Percentiles rank a stretch among this genome's conserved stretches.
Evolutionary conservation across 2,888 invertebrate species (phyloP).

Genomic region (Zaprionus obscuricornis): DNA sequence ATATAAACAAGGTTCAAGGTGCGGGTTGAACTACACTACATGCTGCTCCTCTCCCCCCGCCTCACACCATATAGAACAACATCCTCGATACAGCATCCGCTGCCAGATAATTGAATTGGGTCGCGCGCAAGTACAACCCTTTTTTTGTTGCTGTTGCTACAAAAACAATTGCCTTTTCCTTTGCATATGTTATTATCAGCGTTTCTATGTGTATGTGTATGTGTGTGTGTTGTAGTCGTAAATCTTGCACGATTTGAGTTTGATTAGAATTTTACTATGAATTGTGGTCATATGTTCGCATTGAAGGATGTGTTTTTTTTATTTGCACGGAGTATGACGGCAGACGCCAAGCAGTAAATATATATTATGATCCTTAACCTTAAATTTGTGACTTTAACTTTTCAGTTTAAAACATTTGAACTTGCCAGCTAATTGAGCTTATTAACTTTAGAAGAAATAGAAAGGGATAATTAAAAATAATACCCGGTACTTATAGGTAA

Average conservation of each 20-base stretch:
- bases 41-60: no score
- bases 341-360: slow-evolving; percentile 4
- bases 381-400: no score
- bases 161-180: slow-evolving; percentile 41
- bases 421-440: no score
- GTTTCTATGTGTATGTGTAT: neutral
- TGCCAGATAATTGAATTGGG: slow-evolving; percentile 65
- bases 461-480: no score
- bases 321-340: neutral
- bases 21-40: slow-evolving; percentile 65
- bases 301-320: slow-evolving; percentile 1
- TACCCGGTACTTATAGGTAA: no score
- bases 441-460: no score
- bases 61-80: no score
- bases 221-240: slow-evolving; percentile 19
- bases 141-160: slow-evolving; percentile 24
- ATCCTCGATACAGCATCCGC: slow-evolving; percentile 11
- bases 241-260: slow-evolving; percentile 33
- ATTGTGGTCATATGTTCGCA: slow-evolving; percentile 39
- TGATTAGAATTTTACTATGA: slow-evolving; percentile 37
- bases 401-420: no score
- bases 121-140: slow-evolving; percentile 51
- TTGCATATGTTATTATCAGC: slow-evolving; percentile 57
- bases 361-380: no score
- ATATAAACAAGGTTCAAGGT: slow-evolving; percentile 70